Base-by-base conservation (phyloP, 2,113 vertebrate genomes). In the Callospermophilus lateralis region DNA sequence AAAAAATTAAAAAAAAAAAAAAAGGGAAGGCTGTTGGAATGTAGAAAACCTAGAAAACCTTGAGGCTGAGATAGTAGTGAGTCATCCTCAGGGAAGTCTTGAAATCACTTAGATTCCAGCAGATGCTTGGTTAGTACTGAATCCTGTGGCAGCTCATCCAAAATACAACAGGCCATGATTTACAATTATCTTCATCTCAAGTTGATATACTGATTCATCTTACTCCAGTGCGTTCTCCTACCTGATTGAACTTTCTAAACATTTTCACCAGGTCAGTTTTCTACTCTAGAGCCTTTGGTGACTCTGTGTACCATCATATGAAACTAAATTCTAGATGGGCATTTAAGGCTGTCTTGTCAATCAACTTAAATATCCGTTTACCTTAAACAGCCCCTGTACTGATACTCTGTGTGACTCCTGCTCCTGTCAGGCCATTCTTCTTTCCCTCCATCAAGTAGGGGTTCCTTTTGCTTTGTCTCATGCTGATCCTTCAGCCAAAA, bases 241-340 rank as follows among this genome's bases (percentile, higher is more conserved):
- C 77, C 84, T 73, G 10, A 58, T 37, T 63, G 37, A 89, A 20
- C 83, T 95, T 96, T 92, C 55, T 45, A 51, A 86, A 78, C 63
- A 85, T 67, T 73, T 72, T 77, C 65, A 68, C 90, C 20, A 24
- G 39, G 32, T 83, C 42, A 73, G 4, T 79, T 90, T 22, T 87
- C 48, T 65, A 26, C 3, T 88, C 77, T 78, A 78, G 74, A 93
- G 53, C 20, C 34, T 53, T 85, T 6, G 48, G 84, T 83, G 81
- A 28, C 83, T 96, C 51, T 89, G 30, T 73, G 32, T 73, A 8
- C 72, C 65, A 34, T 70, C n/a, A 32, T 22, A 72, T 48, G 72
- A 96, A 93, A 96, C 58, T 80, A 58, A 78, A 70, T 93, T 77
- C 32, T 19, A 81, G 34, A 67, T 37, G 34, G 32, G 67, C 39